phyloP scores from a whole-genome alignment of 2,888 invertebrate genomes.

The Cabera pusaria region DNA sequence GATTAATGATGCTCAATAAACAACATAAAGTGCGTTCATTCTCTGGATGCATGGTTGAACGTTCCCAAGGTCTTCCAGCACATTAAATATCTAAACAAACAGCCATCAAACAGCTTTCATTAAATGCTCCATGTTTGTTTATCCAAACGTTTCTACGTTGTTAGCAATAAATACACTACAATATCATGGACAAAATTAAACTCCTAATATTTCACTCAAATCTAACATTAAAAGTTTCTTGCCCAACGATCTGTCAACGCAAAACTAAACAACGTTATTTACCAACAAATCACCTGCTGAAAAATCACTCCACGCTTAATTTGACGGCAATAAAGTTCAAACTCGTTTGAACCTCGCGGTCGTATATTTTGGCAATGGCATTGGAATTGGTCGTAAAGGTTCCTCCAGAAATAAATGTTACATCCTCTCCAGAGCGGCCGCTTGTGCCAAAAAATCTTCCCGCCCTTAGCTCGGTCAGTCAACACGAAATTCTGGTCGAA shows the following conservation, averaged over 20 bases:
- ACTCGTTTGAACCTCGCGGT: conserved; percentile 36
- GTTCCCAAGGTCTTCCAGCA: conserved; percentile 25
- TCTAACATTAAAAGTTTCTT: conserved; percentile 24
- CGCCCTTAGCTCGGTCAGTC: conserved; percentile 60
- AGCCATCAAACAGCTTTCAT: conserved; percentile 20
- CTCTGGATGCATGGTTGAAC: conserved; percentile 3
- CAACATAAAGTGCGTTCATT: conserved; percentile 2
- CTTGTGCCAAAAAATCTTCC: conserved; percentile 66
- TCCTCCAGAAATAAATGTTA: conserved; percentile 80
- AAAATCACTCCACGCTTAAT: conserved; percentile 15
- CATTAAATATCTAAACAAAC: conserved; percentile 21
- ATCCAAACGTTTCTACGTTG: conserved; percentile 30
- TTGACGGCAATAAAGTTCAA: conserved; percentile 37
- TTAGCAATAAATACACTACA: conserved; percentile 17
- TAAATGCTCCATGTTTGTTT: conserved; percentile 22
- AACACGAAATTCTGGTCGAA: conserved; percentile 54
- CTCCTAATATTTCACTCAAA: conserved; percentile 20
- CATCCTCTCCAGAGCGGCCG: conserved; percentile 57
- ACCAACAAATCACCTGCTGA: conserved; percentile 16
- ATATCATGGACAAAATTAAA: conserved; percentile 30
- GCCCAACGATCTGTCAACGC: conserved; percentile 31
- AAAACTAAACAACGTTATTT: conserved; percentile 18
- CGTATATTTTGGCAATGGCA: conserved; percentile 38
- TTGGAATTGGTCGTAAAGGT: conserved; percentile 58
- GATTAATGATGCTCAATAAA: no score